phyloP scores from a whole-genome alignment of 2,113 vertebrate species.

The Phrynosoma blainvillii region DNA sequence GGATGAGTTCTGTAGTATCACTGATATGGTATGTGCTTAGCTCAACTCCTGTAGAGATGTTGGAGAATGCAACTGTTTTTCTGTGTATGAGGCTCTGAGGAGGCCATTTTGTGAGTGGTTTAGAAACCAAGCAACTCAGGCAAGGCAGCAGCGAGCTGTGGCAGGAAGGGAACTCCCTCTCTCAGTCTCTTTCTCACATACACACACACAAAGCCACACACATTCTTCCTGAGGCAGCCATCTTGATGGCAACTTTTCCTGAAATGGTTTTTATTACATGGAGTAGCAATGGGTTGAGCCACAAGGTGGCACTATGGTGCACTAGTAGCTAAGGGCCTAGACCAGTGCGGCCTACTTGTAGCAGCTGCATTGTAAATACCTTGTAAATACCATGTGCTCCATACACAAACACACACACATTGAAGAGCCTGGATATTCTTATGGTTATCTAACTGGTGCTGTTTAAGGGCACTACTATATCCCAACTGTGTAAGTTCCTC shows the following conservation, averaged over 20 bases:
- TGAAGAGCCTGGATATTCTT: conserved; percentile 34
- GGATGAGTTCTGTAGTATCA: conserved; percentile 63
- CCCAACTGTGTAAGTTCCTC: not conserved
- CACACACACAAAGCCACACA: not conserved
- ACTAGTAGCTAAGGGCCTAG: conserved; percentile 38
- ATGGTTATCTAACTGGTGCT: conserved; percentile 34
- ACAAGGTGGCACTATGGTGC: conserved; percentile 72
- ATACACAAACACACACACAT: conserved; percentile 27
- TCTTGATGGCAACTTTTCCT: conserved; percentile 62
- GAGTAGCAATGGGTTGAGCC: conserved; percentile 53
- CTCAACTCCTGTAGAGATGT: conserved; percentile 1
- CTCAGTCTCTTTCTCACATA: not conserved
- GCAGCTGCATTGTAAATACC: too few species aligned
- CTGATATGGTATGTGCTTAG: conserved; percentile 53
- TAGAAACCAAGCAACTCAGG: conserved; percentile 34
- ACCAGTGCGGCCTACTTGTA: conserved; percentile 48
- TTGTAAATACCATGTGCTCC: conserved; percentile 54
- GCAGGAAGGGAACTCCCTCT: not conserved
- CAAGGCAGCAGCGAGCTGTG: conserved; percentile 36
- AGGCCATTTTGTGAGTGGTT: conserved; percentile 49
- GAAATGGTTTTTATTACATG: conserved; percentile 42
- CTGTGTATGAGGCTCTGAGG: conserved; percentile 25
- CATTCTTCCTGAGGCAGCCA: conserved; percentile 64
- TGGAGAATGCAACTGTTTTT: conserved; percentile 5
- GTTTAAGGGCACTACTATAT: not conserved